Evolutionary conservation across 1,140 invertebrate species (phyloP), one percentile per base, ranked within the genome.

Genomic region (Sesamia nonagrioides): DNA sequence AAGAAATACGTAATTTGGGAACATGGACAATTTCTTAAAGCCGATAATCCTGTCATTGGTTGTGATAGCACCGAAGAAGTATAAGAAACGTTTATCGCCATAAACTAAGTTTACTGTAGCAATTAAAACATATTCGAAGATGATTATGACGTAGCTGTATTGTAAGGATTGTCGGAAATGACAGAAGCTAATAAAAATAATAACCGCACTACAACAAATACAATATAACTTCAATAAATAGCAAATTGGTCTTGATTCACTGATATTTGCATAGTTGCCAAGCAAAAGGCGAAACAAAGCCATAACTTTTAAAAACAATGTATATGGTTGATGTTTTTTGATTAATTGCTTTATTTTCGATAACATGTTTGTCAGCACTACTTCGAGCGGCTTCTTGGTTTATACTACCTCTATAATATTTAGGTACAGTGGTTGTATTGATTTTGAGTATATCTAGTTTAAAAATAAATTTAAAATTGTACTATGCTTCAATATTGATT

Each of bases 41-140:
- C 50, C 18, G 6, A 56, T 37, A 56, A 54, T 74, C 15, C 52
- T 58, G 27, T 56, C 37, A 37, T 35, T 60, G 13, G n/a, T 74
- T 42, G 21, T 15, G 17, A 74, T 74, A 6, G 35, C 17, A 40
- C 1, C 1, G 15, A 27, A 42, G 18, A 33, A 56, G n/a, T 60
- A 6, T 0, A 27, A 33, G 27, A 58, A 45, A 11, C 27, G 35
- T 15, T 74, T 21, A 6, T 21, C 37, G 5, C 35, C 37, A 27
- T 60, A 18, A 27, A 45, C 3, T 6, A 58, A 33, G 21, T n/a
- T 27, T 21, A 50, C 17, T 9, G 54, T n/a, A 45, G 17, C 2
- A 3, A 11, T 13, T 13, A 18, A 78, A 45, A 13, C 2, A n/a
- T 68, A 48, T 21, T 68, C 63, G 3, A 27, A 27, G 27, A 27